phyloP scores from a whole-genome alignment of 1,140 invertebrate species.

The Atta colombica region DNA sequence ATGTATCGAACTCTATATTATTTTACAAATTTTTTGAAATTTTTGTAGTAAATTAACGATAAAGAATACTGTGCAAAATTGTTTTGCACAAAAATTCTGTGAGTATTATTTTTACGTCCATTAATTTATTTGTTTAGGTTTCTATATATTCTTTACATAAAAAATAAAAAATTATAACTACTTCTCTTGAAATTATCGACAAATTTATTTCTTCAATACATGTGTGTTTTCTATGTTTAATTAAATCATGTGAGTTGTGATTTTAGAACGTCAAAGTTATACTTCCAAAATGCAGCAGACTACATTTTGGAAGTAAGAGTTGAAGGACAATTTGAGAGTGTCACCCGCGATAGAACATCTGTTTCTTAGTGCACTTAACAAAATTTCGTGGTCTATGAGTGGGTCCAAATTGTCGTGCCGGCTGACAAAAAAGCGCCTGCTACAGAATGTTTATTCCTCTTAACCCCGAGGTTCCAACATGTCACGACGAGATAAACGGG shows the following conservation, averaged over 20 bases:
- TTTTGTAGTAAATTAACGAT: background rate
- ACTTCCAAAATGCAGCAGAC: background rate
- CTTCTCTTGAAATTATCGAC: background rate
- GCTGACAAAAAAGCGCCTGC: conserved; percentile 39
- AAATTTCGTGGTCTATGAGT: conserved; percentile 24
- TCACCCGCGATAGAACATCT: conserved; percentile 43
- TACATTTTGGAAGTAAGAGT: conserved; percentile 14
- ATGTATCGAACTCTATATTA: background rate
- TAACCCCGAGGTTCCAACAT: background rate
- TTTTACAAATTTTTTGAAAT: conserved; percentile 1
- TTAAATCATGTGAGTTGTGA: background rate
- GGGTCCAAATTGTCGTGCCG: conserved; percentile 6
- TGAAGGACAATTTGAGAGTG: background rate
- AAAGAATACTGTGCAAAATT: background rate
- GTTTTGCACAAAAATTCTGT: background rate
- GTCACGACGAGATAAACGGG: conserved; percentile 2
- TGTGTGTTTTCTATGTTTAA: background rate
- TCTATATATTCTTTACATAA: background rate
- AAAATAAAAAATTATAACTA: background rate
- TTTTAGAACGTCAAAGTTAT: background rate
- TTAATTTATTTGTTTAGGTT: background rate
- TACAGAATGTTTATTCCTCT: conserved; percentile 33
- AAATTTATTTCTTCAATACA: background rate
- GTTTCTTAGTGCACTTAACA: conserved; percentile 58
- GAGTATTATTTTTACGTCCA: background rate